Conservation (phyloP, 2,113 vertebrate genomes). For the Zeus faber region DNA sequence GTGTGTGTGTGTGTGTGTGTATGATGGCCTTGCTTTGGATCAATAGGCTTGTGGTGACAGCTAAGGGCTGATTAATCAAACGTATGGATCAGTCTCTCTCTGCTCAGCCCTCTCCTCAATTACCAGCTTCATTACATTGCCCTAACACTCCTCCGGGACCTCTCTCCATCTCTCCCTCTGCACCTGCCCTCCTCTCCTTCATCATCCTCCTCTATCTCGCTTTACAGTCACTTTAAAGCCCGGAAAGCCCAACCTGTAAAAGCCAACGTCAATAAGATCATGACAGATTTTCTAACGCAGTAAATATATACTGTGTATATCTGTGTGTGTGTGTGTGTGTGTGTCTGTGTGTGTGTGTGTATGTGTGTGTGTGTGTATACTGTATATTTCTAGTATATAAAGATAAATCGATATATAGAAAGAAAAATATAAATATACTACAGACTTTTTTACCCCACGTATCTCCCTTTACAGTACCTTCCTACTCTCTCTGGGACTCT, state of each 20-base stretch:
- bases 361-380: too few relatives aligned
- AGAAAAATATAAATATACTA: too few relatives aligned
- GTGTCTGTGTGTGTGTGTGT: too few relatives aligned
- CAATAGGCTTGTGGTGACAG: conserved; percentile 72
- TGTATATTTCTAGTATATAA: too few relatives aligned
- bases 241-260: too few relatives aligned
- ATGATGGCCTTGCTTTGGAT: conserved; percentile 56
- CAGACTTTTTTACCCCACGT: too few relatives aligned
- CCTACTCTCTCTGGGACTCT: background rate
- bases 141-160: conserved; percentile 68
- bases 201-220: conserved; percentile 8
- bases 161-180: conserved; percentile 24
- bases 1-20: conserved; percentile 19
- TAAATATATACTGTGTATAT: too few relatives aligned
- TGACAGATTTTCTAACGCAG: too few relatives aligned
- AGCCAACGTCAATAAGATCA: too few relatives aligned
- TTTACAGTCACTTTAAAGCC: background rate
- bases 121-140: conserved; percentile 74
- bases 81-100: conserved; percentile 65
- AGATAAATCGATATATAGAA: too few relatives aligned
- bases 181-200: background rate
- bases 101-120: conserved; percentile 69
- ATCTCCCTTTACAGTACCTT: too few relatives aligned
- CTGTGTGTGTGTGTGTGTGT: too few relatives aligned
- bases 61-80: conserved; percentile 75